phyloP scores from a whole-genome alignment of 2,888 invertebrate genomes.

The Nomada fucata region DNA sequence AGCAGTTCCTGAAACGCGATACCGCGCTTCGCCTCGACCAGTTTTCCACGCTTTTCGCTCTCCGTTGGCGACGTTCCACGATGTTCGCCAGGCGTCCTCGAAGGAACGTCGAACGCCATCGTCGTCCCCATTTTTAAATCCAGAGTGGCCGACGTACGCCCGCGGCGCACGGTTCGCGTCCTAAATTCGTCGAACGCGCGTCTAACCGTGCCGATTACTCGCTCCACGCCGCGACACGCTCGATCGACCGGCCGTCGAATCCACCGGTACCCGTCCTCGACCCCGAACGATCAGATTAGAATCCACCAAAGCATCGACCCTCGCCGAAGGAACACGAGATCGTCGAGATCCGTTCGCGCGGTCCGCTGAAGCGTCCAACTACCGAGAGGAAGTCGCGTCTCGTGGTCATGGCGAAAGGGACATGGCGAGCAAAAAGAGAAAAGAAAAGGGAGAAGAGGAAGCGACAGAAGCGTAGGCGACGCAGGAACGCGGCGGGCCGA shows the following conservation, averaged over 20 bases:
- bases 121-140: too few species aligned
- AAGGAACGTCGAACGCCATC: too few species aligned
- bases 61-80: neutral
- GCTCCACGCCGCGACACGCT: neutral
- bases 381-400: slow-evolving; percentile 17
- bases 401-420: neutral
- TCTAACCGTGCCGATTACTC: neutral
- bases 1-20: slow-evolving; percentile 47
- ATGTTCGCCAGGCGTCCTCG: too few species aligned
- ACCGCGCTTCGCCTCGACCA: slow-evolving; percentile 43
- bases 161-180: too few species aligned
- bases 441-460: neutral
- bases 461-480: slow-evolving; percentile 44
- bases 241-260: slow-evolving; percentile 2
- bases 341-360: neutral
- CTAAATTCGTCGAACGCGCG: too few species aligned
- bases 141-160: too few species aligned
- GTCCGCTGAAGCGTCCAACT: slow-evolving; percentile 1
- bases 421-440: neutral
- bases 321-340: slow-evolving; percentile 20
- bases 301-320: neutral
- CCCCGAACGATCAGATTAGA: neutral
- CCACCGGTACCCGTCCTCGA: too few species aligned
- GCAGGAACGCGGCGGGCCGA: slow-evolving; percentile 31
- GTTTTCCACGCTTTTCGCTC: slow-evolving; percentile 49